phyloP scores from a whole-genome alignment of 2,113 vertebrate species.

The Spermophilus dauricus region DNA sequence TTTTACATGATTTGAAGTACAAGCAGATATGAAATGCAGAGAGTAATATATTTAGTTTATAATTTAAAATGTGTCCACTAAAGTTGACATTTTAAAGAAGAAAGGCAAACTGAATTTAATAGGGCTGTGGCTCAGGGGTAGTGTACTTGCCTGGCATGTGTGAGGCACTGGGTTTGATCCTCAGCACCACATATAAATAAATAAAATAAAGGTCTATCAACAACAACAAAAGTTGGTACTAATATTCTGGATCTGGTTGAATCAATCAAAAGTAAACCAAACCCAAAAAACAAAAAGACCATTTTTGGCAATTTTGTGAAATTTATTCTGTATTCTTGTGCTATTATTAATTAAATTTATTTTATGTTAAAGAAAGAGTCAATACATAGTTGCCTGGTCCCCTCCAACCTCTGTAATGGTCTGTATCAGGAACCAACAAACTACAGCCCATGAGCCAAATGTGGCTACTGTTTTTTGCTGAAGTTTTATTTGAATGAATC shows the following conservation, averaged over 20 bases:
- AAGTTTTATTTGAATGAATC: background rate
- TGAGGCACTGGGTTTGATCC: too few species aligned
- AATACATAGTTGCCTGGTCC: background rate
- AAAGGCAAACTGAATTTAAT: constrained; percentile 2
- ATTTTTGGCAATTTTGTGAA: background rate
- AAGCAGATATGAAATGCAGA: background rate
- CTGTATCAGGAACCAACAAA: background rate
- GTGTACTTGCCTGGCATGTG: too few species aligned
- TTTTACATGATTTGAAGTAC: background rate
- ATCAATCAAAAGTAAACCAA: background rate
- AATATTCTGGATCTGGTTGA: background rate
- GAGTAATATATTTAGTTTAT: background rate
- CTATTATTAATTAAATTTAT: constrained; percentile 64
- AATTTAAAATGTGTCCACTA: constrained; percentile 26
- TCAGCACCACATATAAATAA: too few species aligned
- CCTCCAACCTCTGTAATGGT: background rate
- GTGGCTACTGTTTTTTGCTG: background rate
- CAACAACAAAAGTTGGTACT: background rate
- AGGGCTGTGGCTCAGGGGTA: too few species aligned
- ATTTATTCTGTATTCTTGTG: background rate
- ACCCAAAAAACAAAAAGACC: background rate
- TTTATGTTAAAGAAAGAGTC: constrained; percentile 72
- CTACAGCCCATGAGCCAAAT: background rate
- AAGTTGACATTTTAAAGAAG: constrained; percentile 2
- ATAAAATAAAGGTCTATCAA: too few species aligned